A percentile compares a stretch with the other conserved stretches of the same genome.
These are phyloP conservation scores for Cherax destructor DNA, from an alignment of 1,140 invertebrate genomes.

Conservation along the genomic window DNA sequence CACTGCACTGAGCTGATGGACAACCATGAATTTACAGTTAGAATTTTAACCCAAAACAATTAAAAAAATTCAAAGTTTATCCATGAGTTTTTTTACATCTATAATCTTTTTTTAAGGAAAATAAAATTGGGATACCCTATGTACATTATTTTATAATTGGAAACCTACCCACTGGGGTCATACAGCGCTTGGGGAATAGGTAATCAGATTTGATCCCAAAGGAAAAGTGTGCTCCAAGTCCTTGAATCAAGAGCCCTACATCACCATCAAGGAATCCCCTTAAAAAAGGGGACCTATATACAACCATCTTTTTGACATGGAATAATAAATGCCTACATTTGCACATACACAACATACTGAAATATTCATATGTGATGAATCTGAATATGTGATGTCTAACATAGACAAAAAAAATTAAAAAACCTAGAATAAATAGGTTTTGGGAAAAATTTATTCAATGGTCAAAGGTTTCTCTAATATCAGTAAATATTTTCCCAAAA, in stretches of 20 bases:
- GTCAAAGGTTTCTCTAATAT: conserved; percentile 74
- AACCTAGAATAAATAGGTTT: conserved; percentile 36
- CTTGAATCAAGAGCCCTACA: too few species aligned
- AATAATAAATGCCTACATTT: conserved; percentile 60
- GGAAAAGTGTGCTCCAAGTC: too few species aligned
- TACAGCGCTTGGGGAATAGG: too few species aligned
- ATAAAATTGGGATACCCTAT: conserved; percentile 60
- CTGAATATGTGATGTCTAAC: conserved; percentile 64
- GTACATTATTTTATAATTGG: too few species aligned
- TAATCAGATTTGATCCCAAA: too few species aligned
- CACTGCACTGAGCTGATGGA: conserved; percentile 40
- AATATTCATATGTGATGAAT: conserved; percentile 57
- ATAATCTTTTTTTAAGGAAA: conserved; percentile 50
- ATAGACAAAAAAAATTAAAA: conserved; percentile 56
- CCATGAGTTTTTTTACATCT: conserved; percentile 48
- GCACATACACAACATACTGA: conserved; percentile 60
- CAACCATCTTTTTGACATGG: conserved; percentile 47
- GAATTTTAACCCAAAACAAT: conserved; percentile 56
- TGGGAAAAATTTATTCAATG: conserved; percentile 33
- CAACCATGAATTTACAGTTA: conserved; percentile 42
- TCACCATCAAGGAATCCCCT: too few species aligned
- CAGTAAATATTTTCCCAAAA: conserved; percentile 85
- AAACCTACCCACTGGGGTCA: too few species aligned
- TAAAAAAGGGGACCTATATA: conserved; percentile 41
- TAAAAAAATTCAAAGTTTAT: conserved; percentile 34